Evolutionary conservation across 2,113 vertebrate species (phyloP), one percentile per base, ranked within the genome.

Genomic region (Trogon surrucura): DNA sequence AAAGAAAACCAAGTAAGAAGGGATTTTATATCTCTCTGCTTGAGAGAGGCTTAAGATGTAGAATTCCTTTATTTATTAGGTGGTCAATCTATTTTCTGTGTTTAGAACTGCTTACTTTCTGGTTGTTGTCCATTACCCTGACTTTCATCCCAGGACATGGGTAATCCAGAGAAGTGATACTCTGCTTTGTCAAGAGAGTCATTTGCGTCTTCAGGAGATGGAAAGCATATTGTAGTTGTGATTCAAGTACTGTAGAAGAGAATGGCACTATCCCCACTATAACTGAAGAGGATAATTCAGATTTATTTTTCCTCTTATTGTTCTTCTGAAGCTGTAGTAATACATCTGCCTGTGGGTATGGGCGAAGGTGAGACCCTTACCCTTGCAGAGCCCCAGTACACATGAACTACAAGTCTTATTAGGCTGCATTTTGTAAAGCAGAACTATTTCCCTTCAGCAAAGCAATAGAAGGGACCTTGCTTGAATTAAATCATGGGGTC

Each of bases 51-150:
- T 64, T 66, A 26, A 17, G 26, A 47, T 50, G 74, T 18, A 26
- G 15, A 47, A 19, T 48, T 77, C n/a, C 7, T 67, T 85, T 90
- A 71, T 88, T 94, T 94, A 88, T 80, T 80, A 86, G 9, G 27
- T 9, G 79, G 69, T 56, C 89, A 89, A 30, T 80, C 16, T 75
- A 34, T 62, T 93, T 95, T 64, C 72, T 71, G 69, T 84, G 77
- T 79, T 86, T 91, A 91, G 69, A 92, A 30, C 32, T 57, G 18
- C n/a, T 60, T 57, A 20, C 14, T 85, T 51, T 75, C 29, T 61
- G 27, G 61, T 58, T 81, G 67, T 38, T 38, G 53, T 53, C 56
- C 0, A 0, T 88, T 89, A 80, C 60, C 18, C 51, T 73, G 65
- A 85, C 30, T 91, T 85, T 56, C 27, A 74, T 67, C 80, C 84